Base-by-base conservation (phyloP, 2,113 vertebrate species). In the Siniperca knerii region DNA sequence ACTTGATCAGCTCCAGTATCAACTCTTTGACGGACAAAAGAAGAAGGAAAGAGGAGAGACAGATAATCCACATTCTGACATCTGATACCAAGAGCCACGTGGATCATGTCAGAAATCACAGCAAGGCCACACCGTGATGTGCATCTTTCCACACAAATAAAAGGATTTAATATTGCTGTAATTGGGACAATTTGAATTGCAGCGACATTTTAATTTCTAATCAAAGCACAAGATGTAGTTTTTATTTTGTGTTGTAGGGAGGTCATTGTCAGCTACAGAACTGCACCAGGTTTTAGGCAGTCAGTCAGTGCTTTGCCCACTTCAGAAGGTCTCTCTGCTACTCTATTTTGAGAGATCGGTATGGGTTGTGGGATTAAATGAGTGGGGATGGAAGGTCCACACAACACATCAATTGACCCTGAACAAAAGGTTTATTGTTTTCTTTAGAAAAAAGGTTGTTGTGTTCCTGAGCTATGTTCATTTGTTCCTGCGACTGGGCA, bases 31-130 rank as follows among this genome's bases (percentile, higher is more conserved):
- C 8, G 0, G n/a, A 79, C 76, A 84, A 79, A 79, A 79, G 83
- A 21, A 23, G 55, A 12, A 35, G 62, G 69, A 60, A 74, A 84
- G 44, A 68, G 12, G 70, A 79, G 70, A 44, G 42, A 44, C 54
- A 13, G 54, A 44, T 68, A 52, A 78, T 74, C 68, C 54, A 60
- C 11, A 52, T 25, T 1, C 44, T 33, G 71, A 75, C 55, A 85
- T 29, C 25, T 72, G 58, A 83, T 1, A 21, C 37, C 25, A 0
- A 18, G 37, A 64, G 66, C 74, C 81, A 55, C 57, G 81, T 44
- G 81, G n/a, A 46, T 20, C n/a, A 9, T 29, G 67, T 64, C 67
- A 65, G 67, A 65, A 84, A 78, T 78, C 75, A 72, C 57, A 77
- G 57, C 54, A 6, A n/a, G 11, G 29, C n/a, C 4, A 2, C 18